These are phyloP conservation scores for Mythimna albipuncta DNA, from an alignment of 2,888 invertebrate genomes.

Conservation along the genomic window DNA sequence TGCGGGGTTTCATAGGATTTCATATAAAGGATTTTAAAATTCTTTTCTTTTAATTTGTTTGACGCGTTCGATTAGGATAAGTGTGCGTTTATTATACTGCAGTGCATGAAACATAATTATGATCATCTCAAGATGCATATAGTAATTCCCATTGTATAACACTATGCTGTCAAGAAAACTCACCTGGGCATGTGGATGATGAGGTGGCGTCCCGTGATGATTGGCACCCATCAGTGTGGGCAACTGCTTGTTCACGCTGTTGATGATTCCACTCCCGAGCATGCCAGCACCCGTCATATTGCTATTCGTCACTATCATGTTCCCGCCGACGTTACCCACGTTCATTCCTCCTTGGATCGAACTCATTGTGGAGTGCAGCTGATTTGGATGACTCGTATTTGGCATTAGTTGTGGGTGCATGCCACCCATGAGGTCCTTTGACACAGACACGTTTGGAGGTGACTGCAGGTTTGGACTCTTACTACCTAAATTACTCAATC, in stretches of 20 bases:
- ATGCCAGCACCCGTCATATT: slow-evolving; percentile 93
- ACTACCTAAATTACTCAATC: slow-evolving; percentile 94
- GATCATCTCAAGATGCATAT: too few relatives aligned
- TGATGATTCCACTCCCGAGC: slow-evolving; percentile 94
- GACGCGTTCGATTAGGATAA: too few relatives aligned
- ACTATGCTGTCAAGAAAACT: slow-evolving; percentile 12
- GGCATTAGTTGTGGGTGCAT: slow-evolving; percentile 93
- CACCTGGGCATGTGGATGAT: slow-evolving; percentile 89
- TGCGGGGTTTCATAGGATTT: too few relatives aligned
- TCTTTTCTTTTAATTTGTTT: too few relatives aligned
- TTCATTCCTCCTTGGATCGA: slow-evolving; percentile 94
- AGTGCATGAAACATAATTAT: too few relatives aligned
- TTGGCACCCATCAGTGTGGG: slow-evolving; percentile 92
- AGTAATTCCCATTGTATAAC: too few relatives aligned
- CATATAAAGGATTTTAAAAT: too few relatives aligned
- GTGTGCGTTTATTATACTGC: too few relatives aligned
- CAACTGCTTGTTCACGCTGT: slow-evolving; percentile 94
- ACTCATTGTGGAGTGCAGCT: slow-evolving; percentile 91
- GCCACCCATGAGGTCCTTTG: slow-evolving; percentile 94
- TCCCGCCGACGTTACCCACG: slow-evolving; percentile 92
- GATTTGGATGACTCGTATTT: slow-evolving; percentile 93
- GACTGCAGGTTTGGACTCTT: slow-evolving; percentile 96
- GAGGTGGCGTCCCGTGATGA: slow-evolving; percentile 82
- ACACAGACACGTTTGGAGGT: slow-evolving; percentile 95
- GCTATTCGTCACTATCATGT: slow-evolving; percentile 95